Conservation (phyloP, 2,797 vertebrate genomes). For the Crotalus adamanteus region DNA sequence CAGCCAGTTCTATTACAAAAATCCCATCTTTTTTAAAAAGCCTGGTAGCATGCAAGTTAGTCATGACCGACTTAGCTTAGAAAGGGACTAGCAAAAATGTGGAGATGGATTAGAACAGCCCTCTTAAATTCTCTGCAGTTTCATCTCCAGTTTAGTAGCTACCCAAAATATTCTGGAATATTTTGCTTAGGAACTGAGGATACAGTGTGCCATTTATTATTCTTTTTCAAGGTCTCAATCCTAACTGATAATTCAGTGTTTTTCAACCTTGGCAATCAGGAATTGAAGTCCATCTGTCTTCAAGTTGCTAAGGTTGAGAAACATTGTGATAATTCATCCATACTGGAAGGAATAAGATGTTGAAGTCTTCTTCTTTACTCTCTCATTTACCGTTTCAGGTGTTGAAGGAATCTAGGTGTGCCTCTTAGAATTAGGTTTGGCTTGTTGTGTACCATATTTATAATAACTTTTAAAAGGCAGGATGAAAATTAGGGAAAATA, state of each 20-base stretch:
- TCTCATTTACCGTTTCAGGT: background rate
- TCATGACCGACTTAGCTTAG: background rate
- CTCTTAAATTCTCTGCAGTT: background rate
- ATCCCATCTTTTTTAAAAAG: background rate
- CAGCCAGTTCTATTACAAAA: background rate
- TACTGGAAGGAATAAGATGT: background rate
- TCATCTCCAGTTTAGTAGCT: background rate
- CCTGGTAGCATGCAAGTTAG: background rate
- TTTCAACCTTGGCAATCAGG: background rate
- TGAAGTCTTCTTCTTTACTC: background rate
- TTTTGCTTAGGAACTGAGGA: background rate
- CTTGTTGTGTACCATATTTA: background rate
- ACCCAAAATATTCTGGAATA: background rate
- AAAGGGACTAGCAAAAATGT: background rate
- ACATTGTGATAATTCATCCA: background rate
- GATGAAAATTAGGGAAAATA: slow-evolving; percentile 40
- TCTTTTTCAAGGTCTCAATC: background rate
- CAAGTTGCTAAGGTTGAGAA: no score
- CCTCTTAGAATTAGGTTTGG: background rate
- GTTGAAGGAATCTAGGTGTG: background rate
- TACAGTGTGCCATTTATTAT: background rate
- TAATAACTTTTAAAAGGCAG: slow-evolving; percentile 33
- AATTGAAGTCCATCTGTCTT: background rate
- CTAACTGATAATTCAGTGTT: background rate
- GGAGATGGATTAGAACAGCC: background rate